Base-by-base conservation (phyloP, 2,797 vertebrate genomes). In the Gymnopithys bicolor region DNA sequence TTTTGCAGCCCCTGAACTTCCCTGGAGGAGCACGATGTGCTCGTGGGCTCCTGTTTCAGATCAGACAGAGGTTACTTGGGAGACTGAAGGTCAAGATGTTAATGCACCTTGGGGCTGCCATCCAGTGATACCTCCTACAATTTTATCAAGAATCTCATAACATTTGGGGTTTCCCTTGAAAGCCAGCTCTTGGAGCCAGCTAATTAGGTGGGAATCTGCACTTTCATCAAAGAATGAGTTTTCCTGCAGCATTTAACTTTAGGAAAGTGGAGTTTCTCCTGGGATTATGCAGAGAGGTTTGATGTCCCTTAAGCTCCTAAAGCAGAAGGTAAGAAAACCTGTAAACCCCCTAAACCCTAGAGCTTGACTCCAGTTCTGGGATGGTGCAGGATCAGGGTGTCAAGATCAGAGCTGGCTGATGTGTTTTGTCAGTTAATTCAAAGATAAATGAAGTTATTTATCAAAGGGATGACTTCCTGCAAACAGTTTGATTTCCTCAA, bases 11-110 rank as follows among this genome's bases (percentile, higher is more conserved):
- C 7, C n/a, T 0, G 0, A 19, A 56, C 41, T 48, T 81, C 63
- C 67, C 51, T 62, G 68, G 74, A 73, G 52, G 45, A 66, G 18
- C 35, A 19, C 9, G 1, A 13, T 0, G 3, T 0, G 5, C 55
- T 63, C 2, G 2, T 55, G 76, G 52, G 45, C 33, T 82, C 35
- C 82, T 28, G 1, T 21, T 69, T 77, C 0, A 0, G 43, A n/a
- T 59, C 52, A 59, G 58, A 16, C 53, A n/a, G 78, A 33, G 32
- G 33, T 28, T 33, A 4, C 24, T 39, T 15, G 5, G 32, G 86
- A 84, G 55, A 18, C 13, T 11, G 56, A 45, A 92, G 92, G 92
- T 90, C 80, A 88, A 43, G 87, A 24, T 76, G 75, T 79, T 41
- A 48, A 39, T 12, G 46, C 7, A 23, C 56, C 33, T 33, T 0